phyloP scores from a whole-genome alignment of 2,113 vertebrate genomes.

The Sebastes schlegelii region DNA sequence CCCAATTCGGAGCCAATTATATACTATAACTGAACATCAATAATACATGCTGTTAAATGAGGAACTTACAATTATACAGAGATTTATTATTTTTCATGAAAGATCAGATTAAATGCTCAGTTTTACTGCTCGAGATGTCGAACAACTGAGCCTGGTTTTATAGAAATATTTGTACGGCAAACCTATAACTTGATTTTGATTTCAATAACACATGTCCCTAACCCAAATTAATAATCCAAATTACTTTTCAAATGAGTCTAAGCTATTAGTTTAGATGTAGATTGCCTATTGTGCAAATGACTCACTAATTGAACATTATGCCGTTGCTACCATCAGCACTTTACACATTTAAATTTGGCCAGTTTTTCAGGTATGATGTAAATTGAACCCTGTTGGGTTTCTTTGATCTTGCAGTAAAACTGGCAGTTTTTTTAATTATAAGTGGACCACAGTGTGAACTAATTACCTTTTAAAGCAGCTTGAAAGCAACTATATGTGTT shows the following conservation, averaged over 20 bases:
- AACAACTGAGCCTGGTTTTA: neutral
- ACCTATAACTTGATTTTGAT: neutral
- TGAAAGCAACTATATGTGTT: neutral
- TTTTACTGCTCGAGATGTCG: neutral
- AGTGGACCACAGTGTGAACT: conserved; percentile 23
- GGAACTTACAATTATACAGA: neutral
- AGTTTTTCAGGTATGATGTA: neutral
- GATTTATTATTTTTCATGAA: neutral
- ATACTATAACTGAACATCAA: neutral
- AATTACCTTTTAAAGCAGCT: neutral
- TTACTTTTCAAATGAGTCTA: no score
- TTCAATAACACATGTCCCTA: neutral
- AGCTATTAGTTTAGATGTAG: no score
- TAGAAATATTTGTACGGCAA: neutral
- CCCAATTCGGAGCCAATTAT: neutral
- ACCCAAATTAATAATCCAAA: neutral
- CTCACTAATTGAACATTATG: neutral
- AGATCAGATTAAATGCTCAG: neutral
- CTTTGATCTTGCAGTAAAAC: neutral
- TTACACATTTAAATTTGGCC: neutral
- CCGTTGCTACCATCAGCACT: neutral
- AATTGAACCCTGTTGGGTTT: neutral
- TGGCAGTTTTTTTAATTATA: neutral
- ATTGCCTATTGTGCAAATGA: neutral
- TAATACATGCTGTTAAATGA: neutral